A percentile compares a stretch with the other conserved stretches of the same genome.
Conservation (phyloP, 2,888 invertebrate genomes). For the Caenorhabditis sp. region DNA sequence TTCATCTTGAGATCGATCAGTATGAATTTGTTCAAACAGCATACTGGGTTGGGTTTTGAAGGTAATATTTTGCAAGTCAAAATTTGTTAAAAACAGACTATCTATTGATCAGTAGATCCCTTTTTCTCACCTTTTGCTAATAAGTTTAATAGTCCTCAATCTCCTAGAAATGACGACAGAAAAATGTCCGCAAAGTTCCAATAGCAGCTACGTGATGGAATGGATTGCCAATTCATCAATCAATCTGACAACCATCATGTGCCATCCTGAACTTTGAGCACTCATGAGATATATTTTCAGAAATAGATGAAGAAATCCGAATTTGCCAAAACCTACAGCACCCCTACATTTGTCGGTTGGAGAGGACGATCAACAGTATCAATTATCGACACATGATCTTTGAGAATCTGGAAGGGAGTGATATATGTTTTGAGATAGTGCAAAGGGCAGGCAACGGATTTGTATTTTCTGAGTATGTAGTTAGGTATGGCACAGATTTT, state of each 20-base stretch:
- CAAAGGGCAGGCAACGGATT: conserved; percentile 92
- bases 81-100: background rate
- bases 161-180: conserved; percentile 8
- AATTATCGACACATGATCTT: conserved; percentile 74
- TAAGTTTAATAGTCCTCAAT: background rate
- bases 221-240: conserved; percentile 57
- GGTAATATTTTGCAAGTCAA: conserved; percentile 20
- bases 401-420: conserved; percentile 94
- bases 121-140: background rate
- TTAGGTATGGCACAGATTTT: conserved; percentile 88
- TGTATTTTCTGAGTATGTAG: conserved; percentile 99
- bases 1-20: conserved; percentile 48
- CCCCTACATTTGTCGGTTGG: conserved; percentile 97
- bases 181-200: conserved; percentile 86
- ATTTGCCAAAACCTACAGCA: conserved; percentile 97
- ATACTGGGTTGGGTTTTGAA: conserved; percentile 59
- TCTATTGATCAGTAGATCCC: too few species aligned
- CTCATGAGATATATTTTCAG: conserved; percentile 59
- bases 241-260: conserved; percentile 94
- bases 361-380: conserved; percentile 86
- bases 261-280: conserved; percentile 92
- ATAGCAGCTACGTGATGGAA: conserved; percentile 11
- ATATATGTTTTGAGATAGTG: conserved; percentile 92
- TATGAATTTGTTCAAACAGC: conserved; percentile 50
- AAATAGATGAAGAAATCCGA: conserved; percentile 95